phyloP scores from a whole-genome alignment of 2,113 vertebrate genomes.

The Anoura caudifer region DNA sequence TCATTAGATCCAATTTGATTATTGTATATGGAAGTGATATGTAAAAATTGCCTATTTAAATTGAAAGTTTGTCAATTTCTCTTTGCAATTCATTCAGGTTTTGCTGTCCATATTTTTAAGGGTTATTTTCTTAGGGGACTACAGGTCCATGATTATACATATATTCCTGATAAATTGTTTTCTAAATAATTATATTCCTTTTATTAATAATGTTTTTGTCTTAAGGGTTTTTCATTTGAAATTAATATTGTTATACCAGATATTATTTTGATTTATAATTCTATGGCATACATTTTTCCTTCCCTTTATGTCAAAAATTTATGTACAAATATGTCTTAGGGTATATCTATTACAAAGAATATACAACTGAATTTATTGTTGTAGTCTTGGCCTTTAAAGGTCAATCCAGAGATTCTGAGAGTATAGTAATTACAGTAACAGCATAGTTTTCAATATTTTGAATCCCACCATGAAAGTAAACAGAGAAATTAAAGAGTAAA shows the following conservation, averaged over 20 bases:
- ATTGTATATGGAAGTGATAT: not conserved
- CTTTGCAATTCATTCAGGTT: not conserved
- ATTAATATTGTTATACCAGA: not conserved
- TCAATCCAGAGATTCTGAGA: not conserved
- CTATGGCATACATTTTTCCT: not conserved
- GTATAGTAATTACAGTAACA: not conserved
- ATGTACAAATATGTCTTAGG: not conserved
- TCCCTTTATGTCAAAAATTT: not conserved
- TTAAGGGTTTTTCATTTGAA: not conserved
- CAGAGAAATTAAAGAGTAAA: not conserved
- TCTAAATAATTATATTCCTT: not conserved
- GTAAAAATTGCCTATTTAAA: not conserved
- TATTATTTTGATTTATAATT: not conserved
- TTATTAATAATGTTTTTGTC: not conserved
- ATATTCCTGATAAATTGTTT: not conserved
- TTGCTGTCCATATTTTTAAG: not conserved
- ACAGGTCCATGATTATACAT: not conserved
- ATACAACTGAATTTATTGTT: not conserved
- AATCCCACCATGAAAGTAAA: not conserved
- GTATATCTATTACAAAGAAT: not conserved
- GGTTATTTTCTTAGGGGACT: not conserved
- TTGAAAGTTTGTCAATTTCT: not conserved
- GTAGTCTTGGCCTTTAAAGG: not conserved
- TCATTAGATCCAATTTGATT: not conserved
- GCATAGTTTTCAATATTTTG: not conserved